Base-by-base conservation (phyloP, 2,113 vertebrate species). In the Ptilorrhoa leucosticta region DNA sequence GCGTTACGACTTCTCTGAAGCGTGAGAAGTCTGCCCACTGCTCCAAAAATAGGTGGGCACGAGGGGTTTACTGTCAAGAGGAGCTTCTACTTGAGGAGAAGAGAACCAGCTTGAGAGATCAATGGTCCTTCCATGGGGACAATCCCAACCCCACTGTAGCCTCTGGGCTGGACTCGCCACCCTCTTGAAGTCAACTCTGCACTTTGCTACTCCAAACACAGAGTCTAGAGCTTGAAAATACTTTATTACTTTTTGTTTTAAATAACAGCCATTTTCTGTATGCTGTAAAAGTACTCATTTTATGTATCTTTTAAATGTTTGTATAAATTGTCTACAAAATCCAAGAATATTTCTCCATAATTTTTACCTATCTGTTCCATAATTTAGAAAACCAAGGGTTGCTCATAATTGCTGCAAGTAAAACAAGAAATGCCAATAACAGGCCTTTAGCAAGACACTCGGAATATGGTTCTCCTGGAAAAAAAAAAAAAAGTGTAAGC, bases 401-500 rank as follows among this genome's bases (percentile, higher is more conserved):
- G 48, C 97, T 98, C 53, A 98, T 95, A 61, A 99, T 54, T 10
- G 96, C 95, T 4, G 98, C 98, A 15, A 97, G 18, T 3, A 98
- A 72, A 53, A 98, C 86, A 89, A 99, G 96, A 70, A 98, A 98
- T 18, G 97, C 97, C 94, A 99, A 48, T 27, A 98, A 89, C 33
- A 99, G 95, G 78, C 98, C 98, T 92, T 99, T 99, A 47, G 99
- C 99, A 53, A 99, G 90, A 9, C 98, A 93, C 87, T 98, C 98
- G 12, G 98, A 97, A 80, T 98, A 98, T 0, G 98, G 98, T 89
- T 99, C 99, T 87, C 99, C 99, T 99, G 20, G n/a, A 2, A 16
- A 18, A 15, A 16, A 4, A 23, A n/a, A 37, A 28, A 37, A 4
- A 72, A 39, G 10, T 35, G 2, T 80, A 66, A 83, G 56, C 4